Base-by-base conservation (phyloP, 2,888 invertebrate species). In the Deilephila elpenor region DNA sequence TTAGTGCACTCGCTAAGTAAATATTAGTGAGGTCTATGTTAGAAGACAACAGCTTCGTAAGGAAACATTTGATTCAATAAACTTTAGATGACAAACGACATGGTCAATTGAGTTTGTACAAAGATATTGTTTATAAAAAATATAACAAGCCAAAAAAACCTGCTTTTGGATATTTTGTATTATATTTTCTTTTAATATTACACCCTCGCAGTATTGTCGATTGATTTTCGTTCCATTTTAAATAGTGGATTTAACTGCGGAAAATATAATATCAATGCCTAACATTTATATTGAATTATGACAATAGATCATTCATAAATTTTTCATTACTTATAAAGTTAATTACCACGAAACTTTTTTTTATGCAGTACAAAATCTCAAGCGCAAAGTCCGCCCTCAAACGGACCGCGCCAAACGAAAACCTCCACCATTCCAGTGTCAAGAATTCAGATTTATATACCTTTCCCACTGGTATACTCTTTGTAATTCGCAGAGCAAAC, bases 391-490 rank as follows among this genome's bases (percentile, higher is more conserved):
- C 53, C 53, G 19, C 53, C 19, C 19, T 56, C 14, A 53, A 53
- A 53, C 53, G 1, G 53, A 5, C 53, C 53, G 3, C 19, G 53
- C 19, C 5, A 56, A 56, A 56, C 5, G 19, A 56, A 56, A 56
- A n/a, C 6, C 53, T 19, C 19, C 19, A 56, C 19, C 4, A 56
- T 19, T 3, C 53, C 19, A n/a, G 53, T 56, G 53, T 56, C 53
- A 17, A 56, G 60, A 29, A 29, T 60, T 60, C 11, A 77, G 79
- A 85, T 84, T 82, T 83, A 84, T 82, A 59, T 71, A 71, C 74
- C 72, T 77, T 77, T 75, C 78, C 76, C 71, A 67, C 77, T 75
- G 20, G 73, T 77, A 74, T 74, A 77, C 37, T 37, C n/a, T 37
- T n/a, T 72, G 59, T 29, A 59, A 72, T 25, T 62, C 20, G 19